These are phyloP conservation scores for Nomada goodeniana DNA, from an alignment of 2,888 invertebrate genomes.

Conservation along the genomic window DNA sequence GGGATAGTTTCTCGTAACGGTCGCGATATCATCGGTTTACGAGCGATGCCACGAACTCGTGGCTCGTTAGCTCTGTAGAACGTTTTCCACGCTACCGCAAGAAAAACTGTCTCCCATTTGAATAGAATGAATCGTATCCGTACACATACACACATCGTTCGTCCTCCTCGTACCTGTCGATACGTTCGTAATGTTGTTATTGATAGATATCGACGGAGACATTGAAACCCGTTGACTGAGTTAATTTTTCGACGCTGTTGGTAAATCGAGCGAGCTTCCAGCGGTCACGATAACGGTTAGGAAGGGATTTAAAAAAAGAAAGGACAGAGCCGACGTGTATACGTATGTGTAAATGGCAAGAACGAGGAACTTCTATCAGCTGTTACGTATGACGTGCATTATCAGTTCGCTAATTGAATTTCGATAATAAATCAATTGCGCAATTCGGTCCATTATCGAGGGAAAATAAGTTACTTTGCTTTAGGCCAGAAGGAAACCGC, in stretches of 20 bases:
- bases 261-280: background rate
- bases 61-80: conserved; percentile 13
- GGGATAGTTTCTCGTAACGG: background rate
- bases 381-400: background rate
- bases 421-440: background rate
- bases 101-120: conserved; percentile 15
- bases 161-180: background rate
- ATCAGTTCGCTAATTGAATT: background rate
- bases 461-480: conserved; percentile 8
- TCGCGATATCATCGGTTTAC: conserved; percentile 30
- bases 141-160: background rate
- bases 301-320: too few relatives aligned
- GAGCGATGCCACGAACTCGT: conserved; percentile 12
- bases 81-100: background rate
- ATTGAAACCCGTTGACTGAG: too few relatives aligned
- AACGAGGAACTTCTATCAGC: background rate
- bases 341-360: background rate
- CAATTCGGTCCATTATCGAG: background rate
- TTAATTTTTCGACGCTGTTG: background rate
- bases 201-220: background rate
- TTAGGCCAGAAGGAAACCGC: conserved; percentile 50
- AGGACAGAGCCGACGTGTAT: too few relatives aligned
- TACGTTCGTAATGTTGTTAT: background rate
- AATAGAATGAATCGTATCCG: conserved; percentile 8
- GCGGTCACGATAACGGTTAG: too few relatives aligned